Conservation (phyloP, 2,113 vertebrate species). For the Cheilinus undulatus region DNA sequence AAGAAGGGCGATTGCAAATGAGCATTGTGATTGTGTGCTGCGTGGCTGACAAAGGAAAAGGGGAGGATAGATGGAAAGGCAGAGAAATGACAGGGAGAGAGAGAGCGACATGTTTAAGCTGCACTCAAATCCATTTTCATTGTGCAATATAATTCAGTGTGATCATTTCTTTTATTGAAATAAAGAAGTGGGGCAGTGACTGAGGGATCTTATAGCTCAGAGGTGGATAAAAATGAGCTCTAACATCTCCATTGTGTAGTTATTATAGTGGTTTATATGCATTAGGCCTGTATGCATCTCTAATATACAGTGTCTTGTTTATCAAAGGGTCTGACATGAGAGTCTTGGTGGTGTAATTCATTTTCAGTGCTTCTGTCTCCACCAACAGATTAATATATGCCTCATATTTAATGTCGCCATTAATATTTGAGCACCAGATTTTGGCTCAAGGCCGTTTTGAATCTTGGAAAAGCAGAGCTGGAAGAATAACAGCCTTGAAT, state of each 20-base stretch:
- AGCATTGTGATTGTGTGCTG: slow-evolving; percentile 69
- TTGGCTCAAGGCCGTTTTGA: slow-evolving; percentile 39
- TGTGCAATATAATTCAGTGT: slow-evolving; percentile 26
- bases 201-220: slow-evolving; percentile 22
- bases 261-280: slow-evolving; percentile 15
- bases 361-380: background rate
- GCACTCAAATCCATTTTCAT: slow-evolving; percentile 30
- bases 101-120: slow-evolving; percentile 23
- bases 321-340: background rate
- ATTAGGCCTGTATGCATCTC: slow-evolving; percentile 17
- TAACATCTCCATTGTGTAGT: slow-evolving; percentile 2
- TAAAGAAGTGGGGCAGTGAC: slow-evolving; percentile 28
- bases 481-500: slow-evolving; percentile 25
- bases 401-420: slow-evolving; percentile 52
- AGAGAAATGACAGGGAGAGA: slow-evolving; percentile 12
- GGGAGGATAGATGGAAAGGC: slow-evolving; percentile 38
- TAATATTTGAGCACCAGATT: slow-evolving; percentile 58
- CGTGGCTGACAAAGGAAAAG: slow-evolving; percentile 63
- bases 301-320: background rate
- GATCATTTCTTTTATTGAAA: slow-evolving; percentile 47
- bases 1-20: slow-evolving; percentile 72
- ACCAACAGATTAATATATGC: slow-evolving; percentile 39
- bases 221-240: slow-evolving; percentile 16
- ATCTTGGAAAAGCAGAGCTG: slow-evolving; percentile 29
- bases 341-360: background rate